Evolutionary conservation across 2,888 invertebrate genomes (phyloP).

Genomic region (Thera britannica): DNA sequence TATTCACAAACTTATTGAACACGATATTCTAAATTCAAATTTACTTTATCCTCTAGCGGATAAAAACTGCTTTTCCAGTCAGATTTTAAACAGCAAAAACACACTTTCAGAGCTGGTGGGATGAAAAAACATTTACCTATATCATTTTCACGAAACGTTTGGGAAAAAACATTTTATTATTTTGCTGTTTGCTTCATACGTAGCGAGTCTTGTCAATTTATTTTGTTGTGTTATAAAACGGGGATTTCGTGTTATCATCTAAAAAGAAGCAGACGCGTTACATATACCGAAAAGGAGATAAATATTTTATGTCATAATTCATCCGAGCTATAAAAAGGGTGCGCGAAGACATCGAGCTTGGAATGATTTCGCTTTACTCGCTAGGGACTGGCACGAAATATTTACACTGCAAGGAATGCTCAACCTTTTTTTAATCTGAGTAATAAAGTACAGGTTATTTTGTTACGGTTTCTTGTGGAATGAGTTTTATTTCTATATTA

Average conservation of each 20-base stretch:
- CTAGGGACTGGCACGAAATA: constrained; percentile 54
- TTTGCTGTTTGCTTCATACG: constrained; percentile 47
- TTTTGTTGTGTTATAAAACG: constrained; percentile 64
- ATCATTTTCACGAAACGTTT: constrained; percentile 24
- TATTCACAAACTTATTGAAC: no score
- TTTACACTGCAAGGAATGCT: constrained; percentile 53
- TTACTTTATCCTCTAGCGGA: no score
- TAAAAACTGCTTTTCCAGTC: no score
- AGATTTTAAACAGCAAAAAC: no score
- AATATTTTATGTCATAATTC: constrained; percentile 81
- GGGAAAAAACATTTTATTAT: constrained; percentile 36
- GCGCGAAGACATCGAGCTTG: constrained; percentile 62
- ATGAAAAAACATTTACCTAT: constrained; percentile 18
- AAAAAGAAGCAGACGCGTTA: constrained; percentile 71
- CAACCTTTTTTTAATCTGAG: constrained; percentile 60
- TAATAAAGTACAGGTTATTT: constrained; percentile 54
- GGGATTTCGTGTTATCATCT: constrained; percentile 72
- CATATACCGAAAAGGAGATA: constrained; percentile 74
- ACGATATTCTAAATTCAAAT: no score
- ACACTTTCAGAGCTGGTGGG: no score
- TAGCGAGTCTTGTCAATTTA: constrained; percentile 59
- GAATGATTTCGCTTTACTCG: constrained; percentile 66
- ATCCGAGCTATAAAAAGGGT: constrained; percentile 75
- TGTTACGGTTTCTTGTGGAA: constrained; percentile 39
- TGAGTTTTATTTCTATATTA: constrained; percentile 1